Evolutionary conservation across 2,888 invertebrate species (phyloP).

Genomic region (Drosophila pseudotalamancana): DNA sequence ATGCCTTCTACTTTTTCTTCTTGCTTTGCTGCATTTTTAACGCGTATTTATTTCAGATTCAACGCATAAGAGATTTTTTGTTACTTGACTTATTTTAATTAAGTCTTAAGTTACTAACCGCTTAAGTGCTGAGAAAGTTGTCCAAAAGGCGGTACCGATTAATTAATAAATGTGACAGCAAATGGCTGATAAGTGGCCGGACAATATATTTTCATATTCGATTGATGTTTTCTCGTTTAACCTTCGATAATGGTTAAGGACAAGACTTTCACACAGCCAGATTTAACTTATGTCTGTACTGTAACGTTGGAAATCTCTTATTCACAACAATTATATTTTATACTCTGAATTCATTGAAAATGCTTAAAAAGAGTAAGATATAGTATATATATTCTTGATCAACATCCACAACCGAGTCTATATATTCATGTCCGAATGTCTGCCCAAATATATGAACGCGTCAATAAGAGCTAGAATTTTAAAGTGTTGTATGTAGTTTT

Average conservation of each 20-base stretch:
- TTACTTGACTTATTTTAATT: conserved; percentile 55
- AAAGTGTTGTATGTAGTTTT: no score
- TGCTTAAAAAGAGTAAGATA: no score
- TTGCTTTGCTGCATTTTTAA: conserved; percentile 7
- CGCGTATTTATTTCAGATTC: conserved; percentile 66
- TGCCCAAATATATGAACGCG: no score
- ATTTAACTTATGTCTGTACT: conserved; percentile 8
- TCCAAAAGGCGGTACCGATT: conserved; percentile 62
- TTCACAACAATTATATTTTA: no score
- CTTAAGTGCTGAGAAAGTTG: conserved; percentile 70
- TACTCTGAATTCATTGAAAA: no score
- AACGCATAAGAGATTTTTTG: conserved; percentile 63
- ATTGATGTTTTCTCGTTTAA: background rate
- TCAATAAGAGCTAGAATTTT: no score
- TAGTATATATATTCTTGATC: no score
- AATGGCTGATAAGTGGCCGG: conserved; percentile 69
- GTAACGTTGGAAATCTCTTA: conserved; percentile 41
- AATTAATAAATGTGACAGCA: conserved; percentile 80
- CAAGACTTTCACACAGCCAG: conserved; percentile 40
- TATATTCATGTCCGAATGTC: no score
- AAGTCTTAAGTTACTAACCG: conserved; percentile 72
- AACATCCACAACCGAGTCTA: no score
- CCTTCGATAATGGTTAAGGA: conserved; percentile 1
- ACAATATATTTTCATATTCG: background rate
- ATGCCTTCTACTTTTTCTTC: conserved; percentile 11